A percentile compares a stretch with the other conserved stretches of the same genome.
phyloP scores from a whole-genome alignment of 2,113 vertebrate genomes.

The Ptychochromis oligacanthus region DNA sequence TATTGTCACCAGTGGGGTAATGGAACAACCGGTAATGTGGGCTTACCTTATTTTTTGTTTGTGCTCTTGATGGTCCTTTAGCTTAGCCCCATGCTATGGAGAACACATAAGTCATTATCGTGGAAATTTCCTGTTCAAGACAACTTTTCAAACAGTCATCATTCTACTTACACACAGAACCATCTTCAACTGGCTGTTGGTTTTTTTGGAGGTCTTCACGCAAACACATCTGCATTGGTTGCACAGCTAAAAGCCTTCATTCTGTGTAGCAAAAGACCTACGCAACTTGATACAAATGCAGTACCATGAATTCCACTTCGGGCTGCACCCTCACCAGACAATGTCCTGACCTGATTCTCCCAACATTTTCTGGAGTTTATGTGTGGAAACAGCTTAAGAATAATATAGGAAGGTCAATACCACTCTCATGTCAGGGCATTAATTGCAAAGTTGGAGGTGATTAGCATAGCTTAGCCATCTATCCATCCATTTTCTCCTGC shows the following conservation, averaged over 20 bases:
- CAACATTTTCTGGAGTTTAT: neutral
- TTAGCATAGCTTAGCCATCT: neutral
- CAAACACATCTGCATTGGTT: neutral
- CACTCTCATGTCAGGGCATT: neutral
- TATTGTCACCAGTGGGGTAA: neutral
- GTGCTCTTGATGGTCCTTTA: neutral
- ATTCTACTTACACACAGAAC: neutral
- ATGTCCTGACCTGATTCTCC: neutral
- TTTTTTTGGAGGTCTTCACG: neutral
- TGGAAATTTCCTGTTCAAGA: neutral
- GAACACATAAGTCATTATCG: fast-evolving
- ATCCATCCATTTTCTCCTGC: too few relatives aligned
- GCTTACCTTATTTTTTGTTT: neutral
- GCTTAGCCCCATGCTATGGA: too few relatives aligned
- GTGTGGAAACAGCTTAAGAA: neutral
- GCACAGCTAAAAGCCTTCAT: neutral
- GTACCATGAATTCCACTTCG: neutral
- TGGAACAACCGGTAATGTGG: fast-evolving
- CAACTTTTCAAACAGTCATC: neutral
- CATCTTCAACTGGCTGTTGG: neutral
- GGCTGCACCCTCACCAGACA: too few relatives aligned
- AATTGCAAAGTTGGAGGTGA: fast-evolving
- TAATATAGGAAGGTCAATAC: fast-evolving
- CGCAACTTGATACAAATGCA: fast-evolving
- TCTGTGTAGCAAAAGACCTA: neutral